Conservation (phyloP, 2,888 invertebrate species). For the Rhagonycha lutea region DNA sequence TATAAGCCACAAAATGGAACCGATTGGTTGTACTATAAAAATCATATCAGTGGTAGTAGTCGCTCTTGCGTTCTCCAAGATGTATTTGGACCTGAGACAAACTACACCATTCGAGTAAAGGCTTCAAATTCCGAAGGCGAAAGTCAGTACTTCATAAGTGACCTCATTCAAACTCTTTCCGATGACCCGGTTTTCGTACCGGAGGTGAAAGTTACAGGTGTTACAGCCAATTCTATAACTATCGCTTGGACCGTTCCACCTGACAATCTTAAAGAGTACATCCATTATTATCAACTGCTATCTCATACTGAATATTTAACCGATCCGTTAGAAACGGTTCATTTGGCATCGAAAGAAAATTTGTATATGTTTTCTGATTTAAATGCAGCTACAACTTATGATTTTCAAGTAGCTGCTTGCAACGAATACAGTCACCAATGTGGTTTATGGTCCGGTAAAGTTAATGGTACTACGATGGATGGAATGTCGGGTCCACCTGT, state of each 20-base stretch:
- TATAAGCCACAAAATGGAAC: constrained; percentile 59
- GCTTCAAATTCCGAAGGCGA: constrained; percentile 70
- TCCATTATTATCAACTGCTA: constrained; percentile 76
- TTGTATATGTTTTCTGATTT: constrained; percentile 80
- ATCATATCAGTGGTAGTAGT: constrained; percentile 65
- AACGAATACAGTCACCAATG: constrained; percentile 77
- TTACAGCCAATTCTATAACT: constrained; percentile 73
- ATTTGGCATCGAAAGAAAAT: constrained; percentile 67
- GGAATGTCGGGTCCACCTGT: constrained; percentile 77
- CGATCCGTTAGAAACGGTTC: constrained; percentile 62
- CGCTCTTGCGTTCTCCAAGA: constrained; percentile 71
- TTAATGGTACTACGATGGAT: constrained; percentile 82
- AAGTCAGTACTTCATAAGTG: constrained; percentile 60
- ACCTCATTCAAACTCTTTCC: constrained; percentile 65
- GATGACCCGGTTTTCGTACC: constrained; percentile 81
- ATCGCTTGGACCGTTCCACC: constrained; percentile 79
- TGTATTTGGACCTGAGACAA: constrained; percentile 64
- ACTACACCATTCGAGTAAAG: constrained; percentile 68
- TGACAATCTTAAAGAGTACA: constrained; percentile 65
- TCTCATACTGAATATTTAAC: constrained; percentile 62
- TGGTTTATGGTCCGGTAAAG: constrained; percentile 76
- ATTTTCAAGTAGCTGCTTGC: constrained; percentile 81
- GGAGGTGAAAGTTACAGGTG: constrained; percentile 75
- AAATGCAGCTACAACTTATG: constrained; percentile 78
- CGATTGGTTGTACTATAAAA: constrained; percentile 62